phyloP scores from a whole-genome alignment of 2,113 vertebrate genomes.

The Leuciscus idus region DNA sequence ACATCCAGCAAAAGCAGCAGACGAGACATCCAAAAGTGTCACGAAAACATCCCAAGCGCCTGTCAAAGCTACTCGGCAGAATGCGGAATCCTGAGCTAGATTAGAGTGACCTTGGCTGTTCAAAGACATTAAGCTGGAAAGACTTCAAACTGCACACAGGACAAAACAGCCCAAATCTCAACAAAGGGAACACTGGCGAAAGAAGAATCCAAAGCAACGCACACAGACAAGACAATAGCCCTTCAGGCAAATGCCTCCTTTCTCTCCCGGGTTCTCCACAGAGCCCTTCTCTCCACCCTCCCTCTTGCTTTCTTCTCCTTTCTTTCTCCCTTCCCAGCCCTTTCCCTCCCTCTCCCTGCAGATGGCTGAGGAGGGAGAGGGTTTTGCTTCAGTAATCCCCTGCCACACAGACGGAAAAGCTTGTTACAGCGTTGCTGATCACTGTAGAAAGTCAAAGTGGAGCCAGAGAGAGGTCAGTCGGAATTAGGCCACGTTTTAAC shows the following conservation, averaged over 20 bases:
- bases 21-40: slow-evolving; percentile 9
- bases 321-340: slow-evolving; percentile 33
- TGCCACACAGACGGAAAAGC: slow-evolving; percentile 79
- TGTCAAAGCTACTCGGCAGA: slow-evolving; percentile 26
- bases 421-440: slow-evolving; percentile 81
- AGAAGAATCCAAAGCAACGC: slow-evolving; percentile 72
- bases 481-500: slow-evolving; percentile 78
- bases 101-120: slow-evolving; percentile 67
- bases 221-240: slow-evolving; percentile 77
- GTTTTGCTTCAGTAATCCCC: slow-evolving; percentile 76
- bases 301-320: slow-evolving; percentile 27
- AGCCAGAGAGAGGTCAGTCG: slow-evolving; percentile 80
- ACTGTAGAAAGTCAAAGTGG: slow-evolving; percentile 79
- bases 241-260: slow-evolving; percentile 68
- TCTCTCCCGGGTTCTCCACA: slow-evolving; percentile 50
- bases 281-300: slow-evolving; percentile 48
- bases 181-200: slow-evolving; percentile 75
- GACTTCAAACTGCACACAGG: slow-evolving; percentile 59
- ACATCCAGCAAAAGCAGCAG: slow-evolving; percentile 1
- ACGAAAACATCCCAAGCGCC: slow-evolving; percentile 13
- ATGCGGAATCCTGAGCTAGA: slow-evolving; percentile 51
- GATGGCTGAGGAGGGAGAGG: slow-evolving; percentile 72
- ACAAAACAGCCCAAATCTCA: slow-evolving; percentile 72
- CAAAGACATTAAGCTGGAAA: slow-evolving; percentile 62
- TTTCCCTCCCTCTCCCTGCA: slow-evolving; percentile 60